These are phyloP conservation scores for Camponotus pennsylvanicus DNA, from an alignment of 1,140 invertebrate genomes.

Conservation along the genomic window DNA sequence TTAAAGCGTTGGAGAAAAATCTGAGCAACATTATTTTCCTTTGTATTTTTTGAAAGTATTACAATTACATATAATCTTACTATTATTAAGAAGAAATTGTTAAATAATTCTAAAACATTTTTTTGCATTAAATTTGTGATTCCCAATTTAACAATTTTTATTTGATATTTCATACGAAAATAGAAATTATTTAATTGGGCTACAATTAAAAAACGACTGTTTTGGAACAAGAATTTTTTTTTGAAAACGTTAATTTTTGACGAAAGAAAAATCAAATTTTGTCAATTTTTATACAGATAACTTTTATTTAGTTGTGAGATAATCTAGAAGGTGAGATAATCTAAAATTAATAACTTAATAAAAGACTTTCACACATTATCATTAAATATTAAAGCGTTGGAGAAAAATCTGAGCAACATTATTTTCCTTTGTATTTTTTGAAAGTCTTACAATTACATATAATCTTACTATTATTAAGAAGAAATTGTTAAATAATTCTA, in stretches of 20 bases:
- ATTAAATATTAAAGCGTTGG: background rate
- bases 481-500: background rate
- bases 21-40: background rate
- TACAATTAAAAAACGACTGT: too few relatives aligned
- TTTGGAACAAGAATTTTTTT: too few relatives aligned
- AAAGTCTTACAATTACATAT: background rate
- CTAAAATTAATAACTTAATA: conserved; percentile 15
- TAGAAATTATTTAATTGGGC: too few relatives aligned
- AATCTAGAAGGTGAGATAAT: background rate
- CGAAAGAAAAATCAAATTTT: too few relatives aligned
- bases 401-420: background rate
- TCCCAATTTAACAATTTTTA: conserved; percentile 24
- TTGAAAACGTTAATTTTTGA: too few relatives aligned
- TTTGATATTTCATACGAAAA: background rate
- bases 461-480: background rate
- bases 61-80: background rate
- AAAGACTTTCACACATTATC: background rate
- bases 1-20: background rate
- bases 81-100: background rate
- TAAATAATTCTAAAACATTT: background rate
- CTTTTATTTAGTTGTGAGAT: background rate
- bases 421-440: background rate
- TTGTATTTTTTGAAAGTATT: background rate
- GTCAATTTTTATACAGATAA: too few relatives aligned
- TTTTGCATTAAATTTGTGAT: background rate